A percentile compares a stretch with the other conserved stretches of the same genome.
Evolutionary conservation across 2,888 invertebrate species (phyloP).

Genomic region (Phorcus lineatus): DNA sequence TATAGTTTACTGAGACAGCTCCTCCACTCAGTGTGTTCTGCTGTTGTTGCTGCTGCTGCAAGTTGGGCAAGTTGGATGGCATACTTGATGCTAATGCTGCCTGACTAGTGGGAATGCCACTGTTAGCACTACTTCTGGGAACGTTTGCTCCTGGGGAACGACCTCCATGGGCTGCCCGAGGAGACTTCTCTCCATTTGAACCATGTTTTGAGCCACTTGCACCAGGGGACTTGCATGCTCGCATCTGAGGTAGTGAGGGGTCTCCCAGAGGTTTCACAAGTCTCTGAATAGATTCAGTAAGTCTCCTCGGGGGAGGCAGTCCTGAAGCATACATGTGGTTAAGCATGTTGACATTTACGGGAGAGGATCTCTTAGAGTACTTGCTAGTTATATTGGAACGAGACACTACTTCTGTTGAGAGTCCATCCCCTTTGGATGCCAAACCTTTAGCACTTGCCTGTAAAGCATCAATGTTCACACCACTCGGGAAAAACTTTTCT

Average conservation of each 20-base stretch:
- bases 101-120: slow-evolving; percentile 17
- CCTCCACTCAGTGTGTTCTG: slow-evolving; percentile 15
- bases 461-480: slow-evolving; percentile 21
- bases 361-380: slow-evolving; percentile 58
- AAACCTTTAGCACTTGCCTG: slow-evolving; percentile 35
- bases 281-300: slow-evolving; percentile 71
- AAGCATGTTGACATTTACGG: slow-evolving; percentile 60
- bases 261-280: slow-evolving; percentile 62
- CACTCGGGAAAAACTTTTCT: not conserved
- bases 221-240: slow-evolving; percentile 46
- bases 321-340: slow-evolving; percentile 64
- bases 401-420: slow-evolving; percentile 45
- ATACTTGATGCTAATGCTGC: slow-evolving; percentile 8
- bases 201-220: slow-evolving; percentile 34
- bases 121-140: slow-evolving; percentile 18
- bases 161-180: slow-evolving; percentile 40
- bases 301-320: slow-evolving; percentile 63
- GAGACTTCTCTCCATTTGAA: slow-evolving; percentile 33
- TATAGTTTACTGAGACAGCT: slow-evolving; percentile 8
- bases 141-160: slow-evolving; percentile 44
- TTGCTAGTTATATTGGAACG: slow-evolving; percentile 56
- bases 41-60: not conserved
- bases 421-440: slow-evolving; percentile 7
- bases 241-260: slow-evolving; percentile 31
- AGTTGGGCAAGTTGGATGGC: not conserved